A percentile compares a stretch with the other conserved stretches of the same genome.
These are phyloP conservation scores for Neoitamus cyanurus DNA, from an alignment of 2,888 invertebrate species.

Conservation along the genomic window DNA sequence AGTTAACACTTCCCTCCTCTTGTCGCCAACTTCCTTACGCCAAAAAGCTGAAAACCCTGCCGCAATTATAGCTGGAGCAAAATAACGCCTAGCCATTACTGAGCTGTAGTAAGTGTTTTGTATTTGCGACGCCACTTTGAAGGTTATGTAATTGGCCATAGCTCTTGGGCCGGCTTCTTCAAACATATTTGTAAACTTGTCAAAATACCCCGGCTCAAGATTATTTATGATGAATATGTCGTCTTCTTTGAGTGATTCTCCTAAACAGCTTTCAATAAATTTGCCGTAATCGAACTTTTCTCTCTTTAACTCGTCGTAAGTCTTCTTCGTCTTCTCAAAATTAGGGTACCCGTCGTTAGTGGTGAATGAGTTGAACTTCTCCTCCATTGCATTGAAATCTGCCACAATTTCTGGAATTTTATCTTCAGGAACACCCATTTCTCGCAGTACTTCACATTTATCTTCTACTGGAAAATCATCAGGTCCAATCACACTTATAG, in stretches of 20 bases:
- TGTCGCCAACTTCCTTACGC: background rate
- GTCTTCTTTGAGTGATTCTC: background rate
- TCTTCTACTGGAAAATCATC: background rate
- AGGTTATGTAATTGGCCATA: conserved; percentile 15
- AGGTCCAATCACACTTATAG: background rate
- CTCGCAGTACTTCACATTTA: background rate
- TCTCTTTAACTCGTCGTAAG: background rate
- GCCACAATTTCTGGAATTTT: conserved; percentile 20
- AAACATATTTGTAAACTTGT: background rate
- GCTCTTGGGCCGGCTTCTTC: background rate
- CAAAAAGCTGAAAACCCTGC: background rate
- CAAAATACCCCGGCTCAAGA: background rate
- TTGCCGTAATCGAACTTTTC: background rate
- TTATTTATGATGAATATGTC: background rate
- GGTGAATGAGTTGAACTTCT: background rate
- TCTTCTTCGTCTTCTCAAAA: background rate
- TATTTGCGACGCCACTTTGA: background rate
- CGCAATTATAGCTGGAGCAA: background rate
- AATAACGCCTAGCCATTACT: background rate
- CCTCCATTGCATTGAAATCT: background rate
- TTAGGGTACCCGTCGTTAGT: background rate
- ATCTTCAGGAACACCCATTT: background rate
- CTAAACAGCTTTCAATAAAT: background rate
- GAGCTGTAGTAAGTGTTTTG: background rate
- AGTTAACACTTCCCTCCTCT: background rate